phyloP scores from a whole-genome alignment of 1,140 invertebrate species.

The Druon quercuslanigerum region DNA sequence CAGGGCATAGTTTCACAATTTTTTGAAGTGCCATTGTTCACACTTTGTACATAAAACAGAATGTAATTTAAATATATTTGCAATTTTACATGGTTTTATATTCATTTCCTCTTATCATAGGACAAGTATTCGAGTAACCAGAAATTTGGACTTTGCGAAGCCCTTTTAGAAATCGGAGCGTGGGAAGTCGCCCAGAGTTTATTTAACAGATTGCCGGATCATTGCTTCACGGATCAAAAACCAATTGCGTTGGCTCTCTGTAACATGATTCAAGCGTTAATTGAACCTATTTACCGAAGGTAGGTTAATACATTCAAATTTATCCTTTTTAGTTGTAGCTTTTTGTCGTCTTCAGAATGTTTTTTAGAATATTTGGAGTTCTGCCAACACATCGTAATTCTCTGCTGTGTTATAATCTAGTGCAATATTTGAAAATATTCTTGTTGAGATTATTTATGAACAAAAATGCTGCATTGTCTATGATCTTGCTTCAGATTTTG shows the following conservation, averaged over 20 bases:
- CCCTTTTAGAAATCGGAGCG: conserved; percentile 90
- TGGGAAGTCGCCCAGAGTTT: conserved; percentile 91
- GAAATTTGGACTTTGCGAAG: conserved; percentile 94
- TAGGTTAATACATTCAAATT: conserved; percentile 66
- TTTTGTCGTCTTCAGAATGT: not conserved
- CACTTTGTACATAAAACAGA: conserved; percentile 30
- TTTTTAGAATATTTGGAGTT: too few relatives aligned
- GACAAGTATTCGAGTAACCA: conserved; percentile 89
- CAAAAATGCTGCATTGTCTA: conserved; percentile 30
- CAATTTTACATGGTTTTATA: not conserved
- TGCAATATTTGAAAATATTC: not conserved
- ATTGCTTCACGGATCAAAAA: conserved; percentile 85
- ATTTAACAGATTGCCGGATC: conserved; percentile 88
- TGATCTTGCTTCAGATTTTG: conserved; percentile 78
- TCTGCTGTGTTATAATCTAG: too few relatives aligned
- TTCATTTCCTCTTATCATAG: conserved; percentile 52
- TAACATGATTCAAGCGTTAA: conserved; percentile 87
- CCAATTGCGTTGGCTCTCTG: conserved; percentile 88
- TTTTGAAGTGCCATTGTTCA: conserved; percentile 32
- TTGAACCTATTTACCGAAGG: conserved; percentile 93
- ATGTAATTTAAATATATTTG: conserved; percentile 20
- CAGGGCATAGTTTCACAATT: too few relatives aligned
- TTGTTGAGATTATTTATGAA: conserved; percentile 5
- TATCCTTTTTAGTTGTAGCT: not conserved
- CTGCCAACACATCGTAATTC: too few relatives aligned